These are phyloP conservation scores for Nomada ruficornis DNA, from an alignment of 2,888 invertebrate species.

Conservation along the genomic window DNA sequence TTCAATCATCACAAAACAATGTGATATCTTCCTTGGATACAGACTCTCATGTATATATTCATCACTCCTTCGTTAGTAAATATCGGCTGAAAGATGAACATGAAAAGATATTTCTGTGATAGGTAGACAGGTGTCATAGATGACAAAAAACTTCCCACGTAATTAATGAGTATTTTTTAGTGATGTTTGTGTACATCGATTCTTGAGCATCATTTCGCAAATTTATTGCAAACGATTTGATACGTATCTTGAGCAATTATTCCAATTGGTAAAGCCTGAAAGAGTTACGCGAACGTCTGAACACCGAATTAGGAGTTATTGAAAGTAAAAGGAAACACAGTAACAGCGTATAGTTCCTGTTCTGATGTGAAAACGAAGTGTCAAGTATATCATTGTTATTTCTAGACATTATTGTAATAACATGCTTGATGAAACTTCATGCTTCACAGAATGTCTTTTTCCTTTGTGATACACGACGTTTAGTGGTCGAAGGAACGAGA, in stretches of 20 bases:
- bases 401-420: conserved; percentile 17
- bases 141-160: conserved; percentile 61
- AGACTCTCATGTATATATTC: conserved; percentile 62
- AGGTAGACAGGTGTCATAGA: conserved; percentile 73
- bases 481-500: conserved; percentile 34
- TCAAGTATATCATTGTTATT: conserved; percentile 19
- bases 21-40: conserved; percentile 67
- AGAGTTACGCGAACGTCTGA: conserved; percentile 36
- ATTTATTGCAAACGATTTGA: conserved; percentile 52
- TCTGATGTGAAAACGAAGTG: conserved; percentile 13
- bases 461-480: conserved; percentile 62
- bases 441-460: conserved; percentile 10
- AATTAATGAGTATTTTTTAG: conserved; percentile 68
- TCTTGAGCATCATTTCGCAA: conserved; percentile 56
- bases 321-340: conserved; percentile 36
- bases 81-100: conserved; percentile 66
- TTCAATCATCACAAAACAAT: conserved; percentile 59
- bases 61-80: conserved; percentile 61
- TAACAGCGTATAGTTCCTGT: conserved; percentile 11
- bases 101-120: conserved; percentile 79
- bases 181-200: conserved; percentile 63
- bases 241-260: conserved; percentile 36
- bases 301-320: conserved; percentile 32
- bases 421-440: conserved; percentile 17
- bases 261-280: conserved; percentile 55